Percentiles rank a stretch among this genome's conserved stretches.
Conservation (phyloP, 2,113 vertebrate species). For the Caracal caracal region DNA sequence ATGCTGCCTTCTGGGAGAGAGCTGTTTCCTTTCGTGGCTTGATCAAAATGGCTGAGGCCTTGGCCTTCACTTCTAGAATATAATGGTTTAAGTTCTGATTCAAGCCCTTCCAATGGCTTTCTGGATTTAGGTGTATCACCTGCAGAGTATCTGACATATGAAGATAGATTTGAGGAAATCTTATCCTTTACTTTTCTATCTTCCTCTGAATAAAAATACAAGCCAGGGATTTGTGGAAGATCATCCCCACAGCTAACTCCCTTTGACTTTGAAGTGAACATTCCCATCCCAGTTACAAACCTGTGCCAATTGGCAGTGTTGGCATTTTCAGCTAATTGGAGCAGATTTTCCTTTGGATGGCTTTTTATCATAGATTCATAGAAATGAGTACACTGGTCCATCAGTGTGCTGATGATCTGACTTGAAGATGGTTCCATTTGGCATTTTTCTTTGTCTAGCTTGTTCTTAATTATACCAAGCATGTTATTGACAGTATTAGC, state of each 20-base stretch:
- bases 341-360: background rate
- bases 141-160: background rate
- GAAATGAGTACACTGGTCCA: constrained; percentile 19
- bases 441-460: constrained; percentile 4
- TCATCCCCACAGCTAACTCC: background rate
- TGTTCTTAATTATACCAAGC: constrained; percentile 50
- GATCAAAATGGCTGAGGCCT: background rate
- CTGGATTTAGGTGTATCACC: background rate
- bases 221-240: background rate
- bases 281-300: background rate
- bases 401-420: constrained; percentile 49
- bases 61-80: background rate
- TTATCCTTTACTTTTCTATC: background rate
- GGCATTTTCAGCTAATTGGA: background rate
- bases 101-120: background rate
- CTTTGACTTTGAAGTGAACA: background rate
- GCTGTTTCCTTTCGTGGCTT: background rate
- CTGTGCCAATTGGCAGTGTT: background rate
- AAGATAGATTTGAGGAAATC: background rate
- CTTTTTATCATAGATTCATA: background rate
- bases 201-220: background rate
- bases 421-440: constrained; percentile 24
- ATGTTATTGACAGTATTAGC: background rate
- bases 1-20: background rate
- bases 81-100: background rate